Conservation (phyloP, 2,888 invertebrate species). For the Creontiades dilutus region DNA sequence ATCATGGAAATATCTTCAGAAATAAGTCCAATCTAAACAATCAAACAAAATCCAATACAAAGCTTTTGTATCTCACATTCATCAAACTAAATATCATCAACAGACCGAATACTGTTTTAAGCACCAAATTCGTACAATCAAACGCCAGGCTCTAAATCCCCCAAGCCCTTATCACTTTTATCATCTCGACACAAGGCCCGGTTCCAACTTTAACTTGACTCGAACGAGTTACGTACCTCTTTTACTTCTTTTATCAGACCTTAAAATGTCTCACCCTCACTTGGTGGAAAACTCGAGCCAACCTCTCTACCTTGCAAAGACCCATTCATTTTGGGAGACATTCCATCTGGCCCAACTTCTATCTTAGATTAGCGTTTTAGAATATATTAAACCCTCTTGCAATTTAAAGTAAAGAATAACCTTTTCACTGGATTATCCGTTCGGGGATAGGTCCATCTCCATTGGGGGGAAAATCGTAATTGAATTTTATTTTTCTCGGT, state of each 20-base stretch:
- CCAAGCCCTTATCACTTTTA: too few relatives aligned
- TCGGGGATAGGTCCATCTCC: background rate
- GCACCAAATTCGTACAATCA: too few relatives aligned
- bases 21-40: too few relatives aligned
- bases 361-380: background rate
- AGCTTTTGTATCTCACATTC: too few relatives aligned
- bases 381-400: background rate
- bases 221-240: background rate
- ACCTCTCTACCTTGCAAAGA: background rate
- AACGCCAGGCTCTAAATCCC: too few relatives aligned
- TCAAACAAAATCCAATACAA: too few relatives aligned
- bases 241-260: background rate
- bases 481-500: background rate
- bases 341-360: background rate
- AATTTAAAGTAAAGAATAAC: background rate
- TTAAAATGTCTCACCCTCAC: background rate
- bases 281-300: background rate
- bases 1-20: too few relatives aligned
- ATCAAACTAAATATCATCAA: too few relatives aligned
- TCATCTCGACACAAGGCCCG: background rate
- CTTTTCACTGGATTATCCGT: background rate
- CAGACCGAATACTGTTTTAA: too few relatives aligned
- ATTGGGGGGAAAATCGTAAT: background rate
- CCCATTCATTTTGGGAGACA: background rate
- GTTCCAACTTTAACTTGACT: background rate